Evolutionary conservation across 2,113 vertebrate genomes (phyloP).

Genomic region (Orycteropus afer): DNA sequence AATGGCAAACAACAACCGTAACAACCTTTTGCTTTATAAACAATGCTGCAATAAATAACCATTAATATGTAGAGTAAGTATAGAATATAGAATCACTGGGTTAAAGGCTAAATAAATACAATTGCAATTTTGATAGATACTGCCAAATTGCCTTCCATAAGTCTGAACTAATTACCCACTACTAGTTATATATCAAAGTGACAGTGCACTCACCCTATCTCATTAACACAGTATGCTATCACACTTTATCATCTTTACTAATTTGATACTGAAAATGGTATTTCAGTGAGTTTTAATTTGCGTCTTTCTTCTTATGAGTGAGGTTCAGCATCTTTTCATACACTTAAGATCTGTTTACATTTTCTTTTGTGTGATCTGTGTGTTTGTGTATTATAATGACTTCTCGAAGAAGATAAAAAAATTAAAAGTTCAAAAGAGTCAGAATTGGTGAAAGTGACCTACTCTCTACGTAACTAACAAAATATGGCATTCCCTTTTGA

Average conservation of each 20-base stretch:
- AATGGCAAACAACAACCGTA: too few species aligned
- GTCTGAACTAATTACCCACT: neutral
- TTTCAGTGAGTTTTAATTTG: neutral
- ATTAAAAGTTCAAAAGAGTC: neutral
- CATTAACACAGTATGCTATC: neutral
- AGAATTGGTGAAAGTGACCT: neutral
- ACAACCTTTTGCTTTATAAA: too few species aligned
- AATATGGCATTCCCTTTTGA: neutral
- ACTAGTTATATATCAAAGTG: too few species aligned
- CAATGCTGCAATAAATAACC: neutral
- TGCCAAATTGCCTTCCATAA: neutral
- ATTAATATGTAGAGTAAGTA: neutral
- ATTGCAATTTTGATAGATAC: neutral
- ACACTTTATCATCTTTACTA: neutral
- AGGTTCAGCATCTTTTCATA: neutral
- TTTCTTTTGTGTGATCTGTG: conserved; percentile 7
- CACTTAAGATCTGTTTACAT: neutral
- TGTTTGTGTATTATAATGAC: neutral
- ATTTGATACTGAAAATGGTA: neutral
- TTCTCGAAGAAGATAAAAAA: neutral
- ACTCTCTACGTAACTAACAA: neutral
- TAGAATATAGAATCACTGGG: neutral
- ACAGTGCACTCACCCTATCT: too few species aligned
- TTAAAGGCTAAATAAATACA: neutral
- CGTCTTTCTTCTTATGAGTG: neutral